A percentile compares a stretch with the other conserved stretches of the same genome.
These are phyloP conservation scores for Ooceraea biroi DNA, from an alignment of 1,140 invertebrate species.

Conservation along the genomic window DNA sequence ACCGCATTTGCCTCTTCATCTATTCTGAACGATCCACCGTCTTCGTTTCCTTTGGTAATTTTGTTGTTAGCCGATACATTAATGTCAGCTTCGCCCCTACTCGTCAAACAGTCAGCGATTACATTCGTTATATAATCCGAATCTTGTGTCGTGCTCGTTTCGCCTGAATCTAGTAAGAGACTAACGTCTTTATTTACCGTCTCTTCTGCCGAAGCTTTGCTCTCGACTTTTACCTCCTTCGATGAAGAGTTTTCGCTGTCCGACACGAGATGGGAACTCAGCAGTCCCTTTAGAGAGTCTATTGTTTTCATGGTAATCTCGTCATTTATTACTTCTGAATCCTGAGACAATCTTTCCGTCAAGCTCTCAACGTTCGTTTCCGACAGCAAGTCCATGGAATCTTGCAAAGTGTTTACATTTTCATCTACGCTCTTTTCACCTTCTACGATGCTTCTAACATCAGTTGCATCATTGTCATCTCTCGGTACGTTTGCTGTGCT, in stretches of 20 bases:
- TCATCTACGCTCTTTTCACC: conserved; percentile 50
- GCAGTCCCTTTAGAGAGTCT: conserved; percentile 71
- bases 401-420: conserved; percentile 37
- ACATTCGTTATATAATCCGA: conserved; percentile 62
- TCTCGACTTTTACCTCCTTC: conserved; percentile 60
- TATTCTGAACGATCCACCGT: conserved; percentile 22
- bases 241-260: conserved; percentile 63
- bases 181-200: conserved; percentile 52
- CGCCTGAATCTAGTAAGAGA: conserved; percentile 58
- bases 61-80: conserved; percentile 16
- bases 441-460: conserved; percentile 69
- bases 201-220: conserved; percentile 36
- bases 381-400: conserved; percentile 28
- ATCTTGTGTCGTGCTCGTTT: conserved; percentile 44
- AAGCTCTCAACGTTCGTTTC: conserved; percentile 57
- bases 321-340: conserved; percentile 63
- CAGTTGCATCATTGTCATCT: conserved; percentile 53
- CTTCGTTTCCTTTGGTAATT: conserved; percentile 17
- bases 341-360: conserved; percentile 60
- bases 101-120: conserved; percentile 64
- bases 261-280: conserved; percentile 70
- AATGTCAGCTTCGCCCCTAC: conserved; percentile 2
- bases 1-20: conserved; percentile 33
- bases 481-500: conserved; percentile 66
- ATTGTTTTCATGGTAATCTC: conserved; percentile 63